Conservation (phyloP, 2,113 vertebrate species). For the Helogale parvula region DNA sequence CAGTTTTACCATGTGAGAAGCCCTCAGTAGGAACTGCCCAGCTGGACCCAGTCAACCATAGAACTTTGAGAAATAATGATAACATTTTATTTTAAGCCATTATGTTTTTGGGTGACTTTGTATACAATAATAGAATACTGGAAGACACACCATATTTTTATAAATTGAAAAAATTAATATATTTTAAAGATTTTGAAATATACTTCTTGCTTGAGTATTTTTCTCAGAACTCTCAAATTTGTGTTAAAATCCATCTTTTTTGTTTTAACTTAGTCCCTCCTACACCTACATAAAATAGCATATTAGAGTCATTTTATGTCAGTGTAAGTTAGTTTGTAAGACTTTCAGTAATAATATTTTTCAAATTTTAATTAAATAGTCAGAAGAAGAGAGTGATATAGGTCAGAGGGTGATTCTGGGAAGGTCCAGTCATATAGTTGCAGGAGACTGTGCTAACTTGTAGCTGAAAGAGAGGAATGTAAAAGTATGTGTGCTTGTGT, state of each 20-base stretch:
- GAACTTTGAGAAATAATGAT: not conserved
- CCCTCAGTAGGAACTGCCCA: not conserved
- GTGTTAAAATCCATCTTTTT: not conserved
- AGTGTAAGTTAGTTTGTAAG: not conserved
- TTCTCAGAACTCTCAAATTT: not conserved
- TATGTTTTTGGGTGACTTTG: not conserved
- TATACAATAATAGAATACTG: not conserved
- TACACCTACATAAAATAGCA: not conserved
- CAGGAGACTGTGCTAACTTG: too few relatives aligned
- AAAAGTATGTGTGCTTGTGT: fast-evolving
- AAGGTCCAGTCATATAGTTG: not conserved
- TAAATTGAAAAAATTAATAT: not conserved
- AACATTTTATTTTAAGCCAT: not conserved
- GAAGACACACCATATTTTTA: not conserved
- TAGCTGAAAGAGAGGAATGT: not conserved
- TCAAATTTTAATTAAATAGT: not conserved
- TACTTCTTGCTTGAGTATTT: not conserved
- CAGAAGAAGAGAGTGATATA: not conserved
- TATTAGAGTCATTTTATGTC: not conserved
- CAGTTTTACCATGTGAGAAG: not conserved
- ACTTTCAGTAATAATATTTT: not conserved
- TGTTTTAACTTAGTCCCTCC: not conserved
- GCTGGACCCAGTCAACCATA: not conserved
- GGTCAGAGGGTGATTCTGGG: not conserved
- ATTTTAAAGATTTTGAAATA: not conserved